Evolutionary conservation across 1,140 invertebrate genomes (phyloP).

Genomic region (Phymastichus coffea): DNA sequence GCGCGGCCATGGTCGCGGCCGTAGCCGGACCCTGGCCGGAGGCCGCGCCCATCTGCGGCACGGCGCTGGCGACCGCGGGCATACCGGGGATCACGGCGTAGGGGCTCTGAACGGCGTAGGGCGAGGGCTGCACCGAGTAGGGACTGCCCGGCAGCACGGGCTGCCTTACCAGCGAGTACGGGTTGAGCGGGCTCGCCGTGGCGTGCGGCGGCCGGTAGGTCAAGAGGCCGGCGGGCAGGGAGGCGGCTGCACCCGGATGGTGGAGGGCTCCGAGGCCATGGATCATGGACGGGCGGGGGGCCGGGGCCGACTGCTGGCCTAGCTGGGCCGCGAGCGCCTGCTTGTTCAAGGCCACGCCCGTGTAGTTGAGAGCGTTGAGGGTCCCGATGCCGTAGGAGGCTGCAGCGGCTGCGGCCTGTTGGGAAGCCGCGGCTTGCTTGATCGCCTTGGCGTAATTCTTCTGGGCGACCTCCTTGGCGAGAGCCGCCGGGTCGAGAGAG

Average conservation of each 20-base stretch:
- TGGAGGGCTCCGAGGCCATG: constrained; percentile 44
- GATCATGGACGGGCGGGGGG: constrained; percentile 44
- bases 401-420: constrained; percentile 19
- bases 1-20: constrained; percentile 50
- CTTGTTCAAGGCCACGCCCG: constrained; percentile 74
- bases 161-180: constrained; percentile 57
- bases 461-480: constrained; percentile 76
- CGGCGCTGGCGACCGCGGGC: constrained; percentile 41
- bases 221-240: constrained; percentile 51
- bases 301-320: constrained; percentile 40
- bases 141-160: constrained; percentile 48
- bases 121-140: constrained; percentile 45
- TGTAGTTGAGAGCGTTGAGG: constrained; percentile 71
- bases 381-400: constrained; percentile 50
- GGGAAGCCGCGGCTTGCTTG: constrained; percentile 50
- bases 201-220: constrained; percentile 61
- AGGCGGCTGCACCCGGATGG: constrained; percentile 38
- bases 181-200: constrained; percentile 54
- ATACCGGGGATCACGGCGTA: constrained; percentile 52
- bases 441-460: constrained; percentile 73
- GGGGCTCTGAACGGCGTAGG: constrained; percentile 50
- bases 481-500: constrained; percentile 58
- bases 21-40: constrained; percentile 42
- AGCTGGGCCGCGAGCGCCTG: constrained; percentile 54
- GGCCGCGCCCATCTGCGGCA: constrained; percentile 41